Evolutionary conservation across 1,140 invertebrate genomes (phyloP), one percentile per base, ranked within the genome.

Genomic region (Cyphomyrmex costatus): DNA sequence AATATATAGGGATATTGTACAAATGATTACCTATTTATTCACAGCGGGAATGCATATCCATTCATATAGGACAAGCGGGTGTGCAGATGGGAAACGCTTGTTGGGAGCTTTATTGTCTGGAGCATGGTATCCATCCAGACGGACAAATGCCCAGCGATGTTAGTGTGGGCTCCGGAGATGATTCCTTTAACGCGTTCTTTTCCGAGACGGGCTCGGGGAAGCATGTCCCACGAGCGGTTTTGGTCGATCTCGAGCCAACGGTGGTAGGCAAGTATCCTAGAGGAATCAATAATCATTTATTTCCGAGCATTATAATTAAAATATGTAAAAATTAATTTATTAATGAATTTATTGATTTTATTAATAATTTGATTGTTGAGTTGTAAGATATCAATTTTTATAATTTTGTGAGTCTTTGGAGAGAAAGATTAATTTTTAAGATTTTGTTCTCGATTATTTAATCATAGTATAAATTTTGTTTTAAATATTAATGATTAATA

Each of bases 41-140:
- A 19, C 79, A 95, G 94, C 87, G 94, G 58, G 97, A 97, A 94
- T 96, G 96, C 90, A 96, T 97, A 88, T 96, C 96, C 76, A 95
- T 97, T 86, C 97, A 97, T 90, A 95, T 97, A 73, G 97, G 97
- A 19, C 97, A 97, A 92, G 97, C 97, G n/a, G 97, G 97, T 21
- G 96, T 97, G 42, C 97, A 97, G 93, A 97, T 97, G 91, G 97
- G 97, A 73, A 97, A 97, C 92, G 96, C 96, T 58, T 95, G 95
- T 73, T 95, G 95, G 95, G 97, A 97, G 90, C 94, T 97, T 49
- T 97, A 97, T 91, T 97, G 97, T 91, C 92, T 97, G 73, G 97
- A 97, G 90, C 97, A 97, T 92, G 96, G 96, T 10, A 97, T 97
- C 77, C 96, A 96, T 89, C 96, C 96, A 24, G 96, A 97, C 93